phyloP scores from a whole-genome alignment of 2,888 invertebrate genomes.

The Buathra laborator region DNA sequence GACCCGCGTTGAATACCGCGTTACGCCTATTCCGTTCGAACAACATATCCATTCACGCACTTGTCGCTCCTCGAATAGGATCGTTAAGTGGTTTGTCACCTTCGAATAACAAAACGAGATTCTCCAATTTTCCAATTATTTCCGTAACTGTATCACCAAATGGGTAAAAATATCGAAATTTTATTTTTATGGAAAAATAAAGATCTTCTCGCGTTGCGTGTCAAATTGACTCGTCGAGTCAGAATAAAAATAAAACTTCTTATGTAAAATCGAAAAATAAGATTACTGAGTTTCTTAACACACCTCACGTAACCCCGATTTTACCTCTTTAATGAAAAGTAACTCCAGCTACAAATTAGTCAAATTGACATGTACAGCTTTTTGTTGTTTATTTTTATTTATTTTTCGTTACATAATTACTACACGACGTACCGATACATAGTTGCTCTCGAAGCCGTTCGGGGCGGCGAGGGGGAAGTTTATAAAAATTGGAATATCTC shows the following conservation, averaged over 20 bases:
- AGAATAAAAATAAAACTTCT: not conserved
- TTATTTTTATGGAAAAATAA: not conserved
- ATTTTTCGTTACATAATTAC: conserved; percentile 11
- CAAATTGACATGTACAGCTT: not conserved
- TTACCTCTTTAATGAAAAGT: not conserved
- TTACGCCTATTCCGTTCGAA: conserved; percentile 29
- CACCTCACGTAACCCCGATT: not conserved
- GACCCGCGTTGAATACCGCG: conserved; percentile 21
- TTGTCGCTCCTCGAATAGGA: conserved; percentile 7
- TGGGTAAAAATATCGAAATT: not conserved
- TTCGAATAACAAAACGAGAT: not conserved
- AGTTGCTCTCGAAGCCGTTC: conserved; percentile 12
- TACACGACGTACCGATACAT: conserved; percentile 26
- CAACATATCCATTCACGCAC: conserved; percentile 52
- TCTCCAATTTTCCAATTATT: not conserved
- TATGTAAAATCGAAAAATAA: not conserved
- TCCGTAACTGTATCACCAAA: not conserved
- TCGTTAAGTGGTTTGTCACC: conserved; percentile 7
- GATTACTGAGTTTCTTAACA: not conserved
- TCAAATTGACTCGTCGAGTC: not conserved
- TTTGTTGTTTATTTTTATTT: no score
- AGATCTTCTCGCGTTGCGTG: not conserved
- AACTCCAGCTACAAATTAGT: not conserved
- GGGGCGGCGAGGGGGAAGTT: not conserved
- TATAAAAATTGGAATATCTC: conserved; percentile 66